These are phyloP conservation scores for Pogonomyrmex californicus DNA, from an alignment of 1,140 invertebrate species.

Conservation along the genomic window DNA sequence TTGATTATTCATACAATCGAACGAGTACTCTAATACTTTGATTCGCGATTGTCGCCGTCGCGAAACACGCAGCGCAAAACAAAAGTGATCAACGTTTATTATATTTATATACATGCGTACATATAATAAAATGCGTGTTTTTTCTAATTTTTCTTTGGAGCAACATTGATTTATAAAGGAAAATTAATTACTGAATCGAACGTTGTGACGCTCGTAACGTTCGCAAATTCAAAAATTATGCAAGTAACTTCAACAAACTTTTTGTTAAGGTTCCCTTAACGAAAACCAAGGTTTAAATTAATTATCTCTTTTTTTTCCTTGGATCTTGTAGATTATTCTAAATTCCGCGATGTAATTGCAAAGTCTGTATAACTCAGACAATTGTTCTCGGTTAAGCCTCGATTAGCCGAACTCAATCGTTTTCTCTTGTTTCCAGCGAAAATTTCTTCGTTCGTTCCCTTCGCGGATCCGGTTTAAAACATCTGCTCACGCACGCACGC, in stretches of 20 bases:
- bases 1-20: constrained; percentile 38
- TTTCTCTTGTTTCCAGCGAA: constrained; percentile 5
- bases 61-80: not conserved
- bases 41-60: constrained; percentile 6
- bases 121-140: not conserved
- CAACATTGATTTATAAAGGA: not conserved
- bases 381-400: constrained; percentile 4
- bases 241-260: not conserved
- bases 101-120: too few relatives aligned
- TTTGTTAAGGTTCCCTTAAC: not conserved
- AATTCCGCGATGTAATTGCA: not conserved
- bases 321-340: not conserved
- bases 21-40: constrained; percentile 14
- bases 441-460: constrained; percentile 38
- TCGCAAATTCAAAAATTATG: not conserved
- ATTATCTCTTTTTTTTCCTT: not conserved
- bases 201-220: not conserved
- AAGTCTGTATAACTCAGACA: not conserved
- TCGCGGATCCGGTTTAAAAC: constrained; percentile 27
- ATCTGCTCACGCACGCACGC: constrained; percentile 38
- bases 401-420: constrained; percentile 31
- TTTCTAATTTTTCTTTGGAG: not conserved
- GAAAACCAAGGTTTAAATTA: not conserved
- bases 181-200: not conserved
- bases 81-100: not conserved